Base-by-base conservation (phyloP, 2,113 vertebrate genomes). In the Menura novaehollandiae region DNA sequence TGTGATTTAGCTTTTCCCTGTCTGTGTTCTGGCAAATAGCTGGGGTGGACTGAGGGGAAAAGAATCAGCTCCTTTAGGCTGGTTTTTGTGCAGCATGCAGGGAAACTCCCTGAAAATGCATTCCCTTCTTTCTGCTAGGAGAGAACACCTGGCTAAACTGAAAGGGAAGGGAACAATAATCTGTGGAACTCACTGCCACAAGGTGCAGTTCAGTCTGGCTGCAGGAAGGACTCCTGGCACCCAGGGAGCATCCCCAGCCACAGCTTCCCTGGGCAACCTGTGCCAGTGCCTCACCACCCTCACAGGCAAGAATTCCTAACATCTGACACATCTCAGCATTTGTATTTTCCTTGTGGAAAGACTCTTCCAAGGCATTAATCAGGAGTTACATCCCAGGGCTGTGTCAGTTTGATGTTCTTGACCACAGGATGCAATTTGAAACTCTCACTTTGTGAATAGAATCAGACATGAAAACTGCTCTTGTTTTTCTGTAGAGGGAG, bases 401-500 rank as follows among this genome's bases (percentile, higher is more conserved):
- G 16, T 21, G 51, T 33, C 47, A n/a, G 0, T 56, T 37, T 46
- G 12, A 1, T n/a, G 60, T 22, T 32, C 5, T 24, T 59, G n/a
- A 76, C 22, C 41, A 23, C 35, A 24, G 21, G 58, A 22, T 90
- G 67, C 20, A 27, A 30, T 71, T 67, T 59, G 30, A 46, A 58
- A 51, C 43, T 49, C 4, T 76, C 16, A 1, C 8, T 67, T 69
- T 24, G 15, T 67, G 10, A 55, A 1, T 26, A 64, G 44, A n/a
- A 41, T 21, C 8, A 51, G 46, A 18, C 3, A 4, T 4, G 9
- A 30, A 63, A 85, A 32, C 21, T 72, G 44, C 41, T 3, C 6
- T 6, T 37, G 1, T 21, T 88, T 60, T 81, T 75, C 95, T 94
- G 32, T 39, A 96, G 93, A 81, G 94, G 93, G 89, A 96, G 94